Conservation (phyloP, 2,888 invertebrate genomes). For the Mesorhabditis spiculigera region DNA sequence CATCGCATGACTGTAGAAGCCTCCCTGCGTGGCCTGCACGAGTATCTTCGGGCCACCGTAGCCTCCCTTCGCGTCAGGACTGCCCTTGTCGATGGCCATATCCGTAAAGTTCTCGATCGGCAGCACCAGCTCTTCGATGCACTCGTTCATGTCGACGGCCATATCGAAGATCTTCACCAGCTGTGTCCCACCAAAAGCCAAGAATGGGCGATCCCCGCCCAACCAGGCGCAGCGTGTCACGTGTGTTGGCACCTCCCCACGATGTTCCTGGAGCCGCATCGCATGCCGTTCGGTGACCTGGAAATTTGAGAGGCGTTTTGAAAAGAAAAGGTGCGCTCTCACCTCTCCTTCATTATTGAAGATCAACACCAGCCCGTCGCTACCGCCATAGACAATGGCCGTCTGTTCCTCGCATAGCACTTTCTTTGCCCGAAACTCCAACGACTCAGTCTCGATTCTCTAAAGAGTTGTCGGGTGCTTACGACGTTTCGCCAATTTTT, state of each 20-base stretch:
- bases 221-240: conserved; percentile 12
- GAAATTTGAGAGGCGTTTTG: conserved; percentile 16
- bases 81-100: too few relatives aligned
- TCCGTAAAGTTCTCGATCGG: conserved; percentile 17
- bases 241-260: too few relatives aligned
- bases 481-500: neutral
- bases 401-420: conserved; percentile 23
- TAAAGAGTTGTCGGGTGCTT: conserved; percentile 12
- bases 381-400: conserved; percentile 23
- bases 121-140: conserved; percentile 32
- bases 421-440: conserved; percentile 23
- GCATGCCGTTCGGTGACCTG: too few relatives aligned
- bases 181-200: conserved; percentile 27
- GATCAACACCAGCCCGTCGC: conserved; percentile 25
- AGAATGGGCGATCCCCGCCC: conserved; percentile 9
- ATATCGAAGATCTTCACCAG: conserved; percentile 30
- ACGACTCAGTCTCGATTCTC: conserved; percentile 25
- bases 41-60: neutral
- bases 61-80: neutral
- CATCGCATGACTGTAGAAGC: neutral
- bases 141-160: conserved; percentile 15
- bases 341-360: conserved; percentile 29
- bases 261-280: too few relatives aligned
- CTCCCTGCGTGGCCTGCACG: neutral
- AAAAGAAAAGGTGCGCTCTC: conserved; percentile 3